Base-by-base conservation (phyloP, 2,113 vertebrate species). In the Nycticorax nycticorax region DNA sequence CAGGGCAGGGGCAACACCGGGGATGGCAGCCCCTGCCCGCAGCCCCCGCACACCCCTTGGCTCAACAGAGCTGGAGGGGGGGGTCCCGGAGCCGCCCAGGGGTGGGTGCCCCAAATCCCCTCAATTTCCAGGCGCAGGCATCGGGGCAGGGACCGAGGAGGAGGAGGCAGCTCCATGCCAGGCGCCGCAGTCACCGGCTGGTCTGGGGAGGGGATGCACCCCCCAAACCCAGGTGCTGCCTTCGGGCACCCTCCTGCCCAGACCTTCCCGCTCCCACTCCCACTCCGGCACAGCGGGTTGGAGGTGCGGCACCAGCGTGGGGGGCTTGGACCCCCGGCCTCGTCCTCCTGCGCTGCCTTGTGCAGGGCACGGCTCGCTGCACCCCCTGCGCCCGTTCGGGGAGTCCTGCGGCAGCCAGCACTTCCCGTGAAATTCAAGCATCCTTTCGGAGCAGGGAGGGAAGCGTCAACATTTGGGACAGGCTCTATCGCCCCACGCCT, bases 71-170 rank as follows among this genome's bases (percentile, higher is more conserved):
- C 57, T 32, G 23, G 20, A n/a, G 32, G 6, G 14, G 14, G 35
- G 48, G 18, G 10, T 3, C 27, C 10, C 5, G 0, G 57, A 62
- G 64, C 27, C 1, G 1, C n/a, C 4, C 0, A 0, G 53, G 16
- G 14, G 8, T 21, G 35, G 12, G 11, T 35, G 26, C 4, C 72
- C 68, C 41, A 33, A 32, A 13, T 13, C 41, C 78, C 39, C 56
- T 13, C 2, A 1, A 4, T 52, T 26, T 32, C 60, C 59, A 28
- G 39, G 15, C 0, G 1, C 35, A 15, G 41, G 27, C 1, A 1
- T 2, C 6, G 1, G 52, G 39, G 35, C 64, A 45, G 41, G n/a
- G 47, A 19, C 2, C 0, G 0, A 15, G 4, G 3, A 0, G 12
- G 27, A 14, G 3, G 1, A 45, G 32, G 48, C 48, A 64, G 72